Evolutionary conservation across 2,888 invertebrate genomes (phyloP), one percentile per base, ranked within the genome.

Genomic region (Nowickia ferox): DNA sequence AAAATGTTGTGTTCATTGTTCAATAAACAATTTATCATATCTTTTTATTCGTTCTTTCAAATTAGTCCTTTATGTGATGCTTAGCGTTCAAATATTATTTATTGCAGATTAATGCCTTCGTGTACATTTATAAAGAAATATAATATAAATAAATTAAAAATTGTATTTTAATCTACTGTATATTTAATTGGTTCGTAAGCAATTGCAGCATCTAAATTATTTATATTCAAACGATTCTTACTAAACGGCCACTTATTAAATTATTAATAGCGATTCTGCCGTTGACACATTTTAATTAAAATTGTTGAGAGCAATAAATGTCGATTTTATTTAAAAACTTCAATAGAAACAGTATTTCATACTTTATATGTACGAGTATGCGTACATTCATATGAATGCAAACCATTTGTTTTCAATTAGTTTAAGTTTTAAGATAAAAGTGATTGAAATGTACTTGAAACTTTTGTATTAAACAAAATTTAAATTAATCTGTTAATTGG

Each of bases 271-370:
- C 44, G 38, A 9, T 40, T 38, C 11, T 51, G 48, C 3, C 11
- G 11, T 68, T 51, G 66, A 68, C 13, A 38, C 10, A 22, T 51
- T 68, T 68, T 38, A 51, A 66, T 66, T 51, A 38, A 66, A 38
- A 22, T 30, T 46, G 15, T 15, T 46, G 65, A 15, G 15, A 65
- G 30, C 9, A 46, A 46, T 46, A 46, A 65, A 44, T 57, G 22
- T 8, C 4, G 11, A 2, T 63, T 63, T 42, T 19, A 19, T 42
- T 44, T 8, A 63, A 63, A 13, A 63, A 59, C 15, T 59, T 59
- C 1, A 40, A 9, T 59, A 15, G 9, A 9, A 30, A 59, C n/a
- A 15, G 40, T 59, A 59, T 59, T 30, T 30, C 30, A 30, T 59
- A 59, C 8, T 9, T 59, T 9, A 15, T 38, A 59, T 19, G 38